Evolutionary conservation across 2,113 vertebrate genomes (phyloP), one percentile per base, ranked within the genome.

Genomic region (Microcebus griseorufus): DNA sequence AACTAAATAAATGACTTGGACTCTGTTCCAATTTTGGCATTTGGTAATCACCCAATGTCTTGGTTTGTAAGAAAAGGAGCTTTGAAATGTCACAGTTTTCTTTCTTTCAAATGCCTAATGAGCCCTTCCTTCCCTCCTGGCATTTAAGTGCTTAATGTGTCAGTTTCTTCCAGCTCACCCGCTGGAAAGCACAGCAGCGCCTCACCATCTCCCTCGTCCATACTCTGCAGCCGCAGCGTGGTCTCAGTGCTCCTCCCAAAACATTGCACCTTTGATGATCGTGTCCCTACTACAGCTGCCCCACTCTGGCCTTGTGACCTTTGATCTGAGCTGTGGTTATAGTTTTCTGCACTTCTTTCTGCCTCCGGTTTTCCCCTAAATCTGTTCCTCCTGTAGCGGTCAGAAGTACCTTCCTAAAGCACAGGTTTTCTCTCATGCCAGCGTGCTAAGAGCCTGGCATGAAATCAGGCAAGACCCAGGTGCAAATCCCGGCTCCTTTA

Each of bases 171-270:
- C 62, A 6, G 69, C 37, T 3, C 45, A 3, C 60, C 42, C 53
- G 51, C 82, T 27, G 48, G 70, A 58, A 60, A 60, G 48, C 81
- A 9, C 48, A n/a, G 75, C 75, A 3, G 58, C 32, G 0, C 16
- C 55, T 39, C 2, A 7, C 42, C 90, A 3, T 17, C 34, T 23
- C 45, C 39, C 22, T 6, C 20, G 9, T 45, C 53, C 3, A 6
- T 6, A 1, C 51, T 18, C 17, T 4, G 3, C 13, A 42, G 29
- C 62, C 37, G 1, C 58, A 8, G 39, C 5, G 0, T 32, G 23
- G 23, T 10, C 34, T 42, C 48, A 0, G 1, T 23, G 37, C 23
- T 73, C 58, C 4, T 75, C 29, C 62, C 37, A 70, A 42, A 42
- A 67, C 4, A 20, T 20, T 17, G 20, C 9, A 3, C 37, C 29